Evolutionary conservation across 2,888 invertebrate genomes (phyloP).

Genomic region (Meteorus colon): DNA sequence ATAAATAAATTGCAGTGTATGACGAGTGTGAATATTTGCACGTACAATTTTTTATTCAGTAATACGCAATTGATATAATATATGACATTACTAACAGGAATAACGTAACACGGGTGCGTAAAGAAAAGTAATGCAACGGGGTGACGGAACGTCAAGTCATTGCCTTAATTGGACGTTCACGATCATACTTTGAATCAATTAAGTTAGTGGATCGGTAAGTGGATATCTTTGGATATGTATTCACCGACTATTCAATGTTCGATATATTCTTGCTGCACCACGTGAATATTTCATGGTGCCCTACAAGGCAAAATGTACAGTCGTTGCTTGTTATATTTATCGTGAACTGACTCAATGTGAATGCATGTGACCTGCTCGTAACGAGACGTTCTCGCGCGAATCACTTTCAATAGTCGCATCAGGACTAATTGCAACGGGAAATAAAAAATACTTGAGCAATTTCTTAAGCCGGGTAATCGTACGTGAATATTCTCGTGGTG

Average conservation of each 20-base stretch:
- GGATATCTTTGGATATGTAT: background rate
- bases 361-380: conserved; percentile 32
- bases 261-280: background rate
- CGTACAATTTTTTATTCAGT: conserved; percentile 7
- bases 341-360: conserved; percentile 6
- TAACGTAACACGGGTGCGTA: conserved; percentile 3
- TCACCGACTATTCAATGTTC: background rate
- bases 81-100: background rate
- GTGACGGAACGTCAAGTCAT: conserved; percentile 12
- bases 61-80: background rate
- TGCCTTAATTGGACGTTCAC: conserved; percentile 22
- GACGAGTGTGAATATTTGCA: conserved; percentile 13
- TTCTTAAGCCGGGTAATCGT: background rate
- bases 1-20: conserved; percentile 1
- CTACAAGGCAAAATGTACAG: conserved; percentile 5
- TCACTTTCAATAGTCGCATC: conserved; percentile 28
- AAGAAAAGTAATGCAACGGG: background rate
- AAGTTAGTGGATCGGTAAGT: background rate
- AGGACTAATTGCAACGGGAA: conserved; percentile 26
- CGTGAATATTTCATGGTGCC: background rate
- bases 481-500: background rate
- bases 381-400: conserved; percentile 8
- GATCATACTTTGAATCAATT: conserved; percentile 16
- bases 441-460: conserved; percentile 16
- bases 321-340: conserved; percentile 12